Evolutionary conservation across 92 coral and sea anemone species (phyloP), one percentile per base, ranked within the genome.

Genomic region (Phenganax marumi): DNA sequence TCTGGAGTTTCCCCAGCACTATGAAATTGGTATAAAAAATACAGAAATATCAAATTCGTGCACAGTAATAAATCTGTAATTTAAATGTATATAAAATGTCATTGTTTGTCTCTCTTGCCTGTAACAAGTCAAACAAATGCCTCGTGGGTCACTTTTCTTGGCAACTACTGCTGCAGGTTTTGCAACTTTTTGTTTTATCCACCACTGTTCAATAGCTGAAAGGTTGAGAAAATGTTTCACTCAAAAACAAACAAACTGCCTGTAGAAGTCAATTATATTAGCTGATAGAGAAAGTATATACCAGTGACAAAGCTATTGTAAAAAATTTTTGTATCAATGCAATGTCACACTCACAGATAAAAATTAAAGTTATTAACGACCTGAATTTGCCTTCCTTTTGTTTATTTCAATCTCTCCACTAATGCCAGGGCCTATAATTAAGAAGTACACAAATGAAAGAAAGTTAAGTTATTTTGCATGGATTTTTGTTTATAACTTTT

Each of bases 1-100:
- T 56, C 63, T 7, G 63, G 63, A 14, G 63, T 56, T 56, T 7
- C 63, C 63, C 63, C n/a, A 56, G 63, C 63, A 56, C 63, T 56
- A 56, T 56, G 63, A 54, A 17, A 54, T 54, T 10, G 11, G n/a
- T 10, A 10, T 10, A 56, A 56, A n/a, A 56, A 56, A 56, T 56
- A 56, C 7, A 56, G 3, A 56, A 21, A 56, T 56, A 1, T 56
- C 22, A 14, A 14, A 56, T 21, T 14, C 7, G 22, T 3, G 7
- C 1, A 2, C 1, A 14, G 3, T 56, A 54, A 54, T 54, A 54
- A 10, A 56, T 56, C 3, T 56, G 22, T 56, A 7, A 14, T n/a
- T n/a, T 1, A 14, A 56, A 3, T 56, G 63, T 56, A 14, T 14
- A 56, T 56, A 21, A 56, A 14, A 2, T 1, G 7, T 56, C 3